Evolutionary conservation across 2,888 invertebrate species (phyloP), one percentile per base, ranked within the genome.

Genomic region (Drosophila borborema): DNA sequence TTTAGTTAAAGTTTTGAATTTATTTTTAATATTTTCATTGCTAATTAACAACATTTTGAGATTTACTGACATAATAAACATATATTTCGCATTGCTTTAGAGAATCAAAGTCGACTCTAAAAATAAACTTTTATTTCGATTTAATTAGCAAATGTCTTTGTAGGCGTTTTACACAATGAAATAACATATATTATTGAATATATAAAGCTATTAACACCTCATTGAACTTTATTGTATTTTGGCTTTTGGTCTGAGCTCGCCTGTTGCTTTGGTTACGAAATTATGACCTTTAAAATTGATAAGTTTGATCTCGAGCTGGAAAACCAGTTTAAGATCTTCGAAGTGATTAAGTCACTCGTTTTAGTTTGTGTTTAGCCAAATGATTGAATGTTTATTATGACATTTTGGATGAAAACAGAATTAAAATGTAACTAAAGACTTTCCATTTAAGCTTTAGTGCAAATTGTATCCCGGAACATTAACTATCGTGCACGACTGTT

Each of bases 211-310:
- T 74, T 79, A 75, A 59, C 75, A 75, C 72, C 58, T 67, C 46
- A 62, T 74, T 79, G 31, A 61, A 28, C 18, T 40, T 43, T 28
- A 9, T 14, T 38, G 28, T 28, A 28, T 34, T 41, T 20, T 16
- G 38, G 20, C 43, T 51, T 69, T 70, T 66, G 34, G 55, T 18
- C n/a, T 74, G 45, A 36, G 46, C 34, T 70, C 41, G 14, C 14
- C 20, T 31, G 10, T 55, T 61, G 71, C 38, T 49, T 64, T n/a
- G 53, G 41, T 77, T 77, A 72, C 75, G 80, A 79, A 77, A 77
- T 75, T 18, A 55, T 75, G 77, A 75, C 77, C 77, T 77, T 79
- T 79, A 67, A 79, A 79, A 64, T 59, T 72, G 58, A 59, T 74
- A 66, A 66, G 54, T 64, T 74, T 71, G 64, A 64, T 64, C 58